These are phyloP conservation scores for Hippocampus zosterae DNA, from an alignment of 2,113 vertebrate species.

Conservation along the genomic window DNA sequence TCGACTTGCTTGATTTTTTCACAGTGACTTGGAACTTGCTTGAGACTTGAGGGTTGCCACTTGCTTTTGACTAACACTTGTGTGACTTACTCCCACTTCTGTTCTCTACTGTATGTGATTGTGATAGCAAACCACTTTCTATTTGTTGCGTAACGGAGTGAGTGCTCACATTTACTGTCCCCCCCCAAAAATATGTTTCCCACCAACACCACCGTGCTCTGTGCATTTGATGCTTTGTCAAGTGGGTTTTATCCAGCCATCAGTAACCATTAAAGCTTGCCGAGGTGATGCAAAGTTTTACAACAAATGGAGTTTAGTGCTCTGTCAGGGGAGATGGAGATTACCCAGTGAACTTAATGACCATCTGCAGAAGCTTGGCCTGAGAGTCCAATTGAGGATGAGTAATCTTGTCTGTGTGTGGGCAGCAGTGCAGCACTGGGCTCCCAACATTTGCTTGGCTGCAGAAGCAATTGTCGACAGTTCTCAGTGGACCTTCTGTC, in stretches of 20 bases:
- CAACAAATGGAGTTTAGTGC: constrained; percentile 23
- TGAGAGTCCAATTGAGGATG: constrained; percentile 51
- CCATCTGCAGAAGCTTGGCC: constrained; percentile 45
- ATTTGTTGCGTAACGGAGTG: constrained; percentile 9
- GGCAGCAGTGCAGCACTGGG: constrained; percentile 41
- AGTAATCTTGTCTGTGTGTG: constrained; percentile 59
- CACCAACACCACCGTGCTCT: constrained; percentile 4
- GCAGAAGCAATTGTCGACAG: constrained; percentile 56
- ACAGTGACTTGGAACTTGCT: too few species aligned
- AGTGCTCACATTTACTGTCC: constrained; percentile 10
- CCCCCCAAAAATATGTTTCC: constrained; percentile 4
- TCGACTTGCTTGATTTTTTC: too few species aligned
- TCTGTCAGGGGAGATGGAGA: constrained; percentile 28
- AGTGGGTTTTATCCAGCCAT: constrained; percentile 8
- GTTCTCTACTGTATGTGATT: constrained; percentile 1
- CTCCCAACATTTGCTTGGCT: constrained; percentile 44
- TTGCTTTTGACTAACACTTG: too few species aligned
- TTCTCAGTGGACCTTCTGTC: constrained; percentile 53
- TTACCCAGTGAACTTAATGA: constrained; percentile 55
- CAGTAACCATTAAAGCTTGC: constrained; percentile 21
- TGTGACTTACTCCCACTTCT: background rate
- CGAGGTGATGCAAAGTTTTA: constrained; percentile 8
- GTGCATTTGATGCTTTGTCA: constrained; percentile 7
- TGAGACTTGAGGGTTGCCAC: too few species aligned
- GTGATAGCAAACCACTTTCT: constrained; percentile 1